Evolutionary conservation across 2,797 vertebrate genomes (phyloP).

Genomic region (Ptychobarbus kaznakovi): DNA sequence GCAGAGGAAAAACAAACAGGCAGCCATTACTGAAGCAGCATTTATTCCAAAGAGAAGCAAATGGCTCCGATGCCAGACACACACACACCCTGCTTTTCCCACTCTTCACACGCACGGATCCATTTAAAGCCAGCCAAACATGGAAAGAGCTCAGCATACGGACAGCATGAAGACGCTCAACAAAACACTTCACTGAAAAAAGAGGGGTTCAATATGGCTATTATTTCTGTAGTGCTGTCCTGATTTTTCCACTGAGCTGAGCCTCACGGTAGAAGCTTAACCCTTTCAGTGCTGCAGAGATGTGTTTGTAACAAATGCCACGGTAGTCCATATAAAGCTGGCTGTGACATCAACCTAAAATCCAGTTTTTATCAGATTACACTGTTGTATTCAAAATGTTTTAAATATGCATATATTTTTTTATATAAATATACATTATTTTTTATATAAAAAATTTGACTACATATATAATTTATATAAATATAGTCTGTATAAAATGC

Average conservation of each 20-base stretch:
- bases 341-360: neutral
- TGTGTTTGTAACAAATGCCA: neutral
- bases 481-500: no score
- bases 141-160: conserved; percentile 40
- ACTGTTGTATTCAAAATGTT: neutral
- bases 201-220: conserved; percentile 1
- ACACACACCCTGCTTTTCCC: conserved; percentile 35
- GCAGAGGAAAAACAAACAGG: conserved; percentile 69
- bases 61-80: conserved; percentile 62
- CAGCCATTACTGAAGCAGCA: conserved; percentile 78
- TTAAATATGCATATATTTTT: neutral
- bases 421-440: neutral
- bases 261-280: conserved; percentile 27
- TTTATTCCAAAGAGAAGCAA: conserved; percentile 52
- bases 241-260: conserved; percentile 38
- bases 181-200: neutral
- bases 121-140: conserved; percentile 59
- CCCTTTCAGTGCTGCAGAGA: conserved; percentile 5
- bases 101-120: conserved; percentile 39
- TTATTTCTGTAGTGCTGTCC: conserved; percentile 26
- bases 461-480: no score
- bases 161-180: conserved; percentile 22
- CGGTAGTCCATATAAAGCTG: neutral
- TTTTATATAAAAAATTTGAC: neutral
- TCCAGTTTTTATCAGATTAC: neutral